phyloP scores from a whole-genome alignment of 2,888 invertebrate species.

The Drosophila engyochracea region DNA sequence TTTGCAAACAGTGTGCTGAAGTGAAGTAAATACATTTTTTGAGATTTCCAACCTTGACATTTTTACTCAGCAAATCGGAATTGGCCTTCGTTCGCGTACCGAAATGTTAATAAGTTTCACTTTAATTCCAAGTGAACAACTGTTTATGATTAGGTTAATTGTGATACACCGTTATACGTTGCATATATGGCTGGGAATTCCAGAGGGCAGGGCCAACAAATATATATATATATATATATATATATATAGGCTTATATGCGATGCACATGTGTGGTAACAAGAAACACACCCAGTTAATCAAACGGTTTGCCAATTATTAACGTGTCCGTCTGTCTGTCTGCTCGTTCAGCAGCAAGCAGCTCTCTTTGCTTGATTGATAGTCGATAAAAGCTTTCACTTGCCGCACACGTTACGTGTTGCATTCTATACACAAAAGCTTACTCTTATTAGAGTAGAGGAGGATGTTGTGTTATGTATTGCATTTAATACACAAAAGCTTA shows the following conservation, averaged over 20 bases:
- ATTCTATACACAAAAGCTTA: conserved; percentile 9
- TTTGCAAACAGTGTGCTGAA: conserved; percentile 2
- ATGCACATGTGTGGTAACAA: conserved; percentile 33
- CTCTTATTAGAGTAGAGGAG: not conserved
- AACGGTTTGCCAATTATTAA: conserved; percentile 55
- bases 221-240: not conserved
- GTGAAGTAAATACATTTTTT: not conserved
- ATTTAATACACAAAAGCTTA: conserved; percentile 2
- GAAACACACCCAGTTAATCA: conserved; percentile 57
- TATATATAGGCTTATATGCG: not conserved
- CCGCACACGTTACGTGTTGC: not conserved
- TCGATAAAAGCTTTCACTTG: conserved; percentile 49
- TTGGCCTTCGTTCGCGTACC: conserved; percentile 46
- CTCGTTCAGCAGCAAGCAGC: conserved; percentile 20
- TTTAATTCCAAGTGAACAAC: conserved; percentile 39
- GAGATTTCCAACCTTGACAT: conserved; percentile 19
- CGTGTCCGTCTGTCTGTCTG: conserved; percentile 9
- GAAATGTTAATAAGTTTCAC: conserved; percentile 56
- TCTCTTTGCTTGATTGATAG: conserved; percentile 19
- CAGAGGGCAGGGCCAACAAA: conserved; percentile 39
- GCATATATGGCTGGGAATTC: conserved; percentile 37
- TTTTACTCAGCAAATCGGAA: conserved; percentile 35
- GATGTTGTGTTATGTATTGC: not conserved
- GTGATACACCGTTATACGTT: conserved; percentile 15
- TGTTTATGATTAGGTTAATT: conserved; percentile 14